A percentile compares a stretch with the other conserved stretches of the same genome.
Conservation (phyloP, 64 coral and sea anemone genomes). For the Dendronephthya gigantea region DNA sequence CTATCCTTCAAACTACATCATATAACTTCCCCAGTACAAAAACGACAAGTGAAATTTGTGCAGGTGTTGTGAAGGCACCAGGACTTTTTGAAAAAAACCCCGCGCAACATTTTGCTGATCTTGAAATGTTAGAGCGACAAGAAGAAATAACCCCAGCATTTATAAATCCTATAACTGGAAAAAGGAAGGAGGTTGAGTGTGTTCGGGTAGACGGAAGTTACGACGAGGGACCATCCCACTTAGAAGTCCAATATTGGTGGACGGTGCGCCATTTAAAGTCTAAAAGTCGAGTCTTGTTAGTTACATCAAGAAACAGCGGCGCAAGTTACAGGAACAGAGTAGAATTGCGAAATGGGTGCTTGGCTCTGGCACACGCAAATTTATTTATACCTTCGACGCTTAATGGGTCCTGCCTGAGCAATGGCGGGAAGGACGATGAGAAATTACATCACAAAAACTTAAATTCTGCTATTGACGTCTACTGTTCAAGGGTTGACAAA, state of each 20-base stretch:
- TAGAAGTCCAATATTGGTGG: slow-evolving; percentile 14
- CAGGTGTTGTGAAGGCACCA: slow-evolving; percentile 33
- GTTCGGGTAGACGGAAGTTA: neutral
- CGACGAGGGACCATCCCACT: neutral
- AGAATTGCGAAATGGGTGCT: neutral
- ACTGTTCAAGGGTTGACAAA: neutral
- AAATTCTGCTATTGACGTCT: neutral
- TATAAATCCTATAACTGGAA: slow-evolving; percentile 10
- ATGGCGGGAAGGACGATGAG: neutral
- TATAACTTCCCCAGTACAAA: slow-evolving; percentile 34
- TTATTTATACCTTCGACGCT: neutral
- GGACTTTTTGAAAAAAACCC: slow-evolving; percentile 28
- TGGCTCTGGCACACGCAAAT: neutral
- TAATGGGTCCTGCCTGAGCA: neutral
- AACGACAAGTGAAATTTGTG: slow-evolving; percentile 41
- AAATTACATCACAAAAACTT: neutral
- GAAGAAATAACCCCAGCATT: slow-evolving; percentile 36
- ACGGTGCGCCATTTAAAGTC: neutral
- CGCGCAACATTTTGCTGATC: slow-evolving; percentile 27
- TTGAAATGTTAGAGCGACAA: slow-evolving; percentile 31
- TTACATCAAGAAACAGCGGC: slow-evolving; percentile 1
- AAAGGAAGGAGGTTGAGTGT: neutral
- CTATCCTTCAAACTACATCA: slow-evolving; percentile 37
- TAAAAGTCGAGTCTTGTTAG: neutral
- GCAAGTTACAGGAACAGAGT: neutral